Conservation (phyloP, 37 sponge, comb jelly and placozoan species). For the Axinella damicornis region DNA sequence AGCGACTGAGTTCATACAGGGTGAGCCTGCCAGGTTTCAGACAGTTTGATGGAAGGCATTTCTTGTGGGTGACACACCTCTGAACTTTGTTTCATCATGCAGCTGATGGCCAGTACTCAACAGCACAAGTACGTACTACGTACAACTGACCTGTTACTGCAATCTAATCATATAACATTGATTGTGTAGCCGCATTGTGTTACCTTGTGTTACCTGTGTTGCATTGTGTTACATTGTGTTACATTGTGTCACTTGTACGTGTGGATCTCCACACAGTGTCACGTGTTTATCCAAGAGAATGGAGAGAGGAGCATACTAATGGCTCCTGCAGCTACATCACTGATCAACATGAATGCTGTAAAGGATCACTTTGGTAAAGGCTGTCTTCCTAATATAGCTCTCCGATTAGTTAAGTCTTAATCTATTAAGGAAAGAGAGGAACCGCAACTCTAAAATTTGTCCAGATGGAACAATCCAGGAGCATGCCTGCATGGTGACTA, state of each 20-base stretch:
- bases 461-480: conserved; percentile 58
- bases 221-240: not conserved
- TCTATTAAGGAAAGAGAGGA: too few relatives aligned
- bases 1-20: conserved; percentile 70
- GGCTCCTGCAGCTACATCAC: conserved; percentile 85
- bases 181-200: too few relatives aligned
- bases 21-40: conserved; percentile 6
- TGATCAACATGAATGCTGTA: conserved; percentile 60
- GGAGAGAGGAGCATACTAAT: conserved; percentile 92
- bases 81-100: not conserved
- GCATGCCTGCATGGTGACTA: conserved; percentile 80
- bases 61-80: too few relatives aligned
- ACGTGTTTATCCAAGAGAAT: conserved; percentile 86
- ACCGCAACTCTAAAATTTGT: too few relatives aligned
- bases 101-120: conserved; percentile 18
- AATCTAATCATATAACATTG: too few relatives aligned
- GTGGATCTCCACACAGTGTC: conserved; percentile 54
- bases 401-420: too few relatives aligned
- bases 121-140: conserved; percentile 28
- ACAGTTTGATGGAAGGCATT: not conserved
- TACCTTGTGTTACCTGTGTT: too few relatives aligned
- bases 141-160: too few relatives aligned
- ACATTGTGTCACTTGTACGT: not conserved
- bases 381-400: not conserved
- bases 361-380: conserved; percentile 69